Evolutionary conservation across 2,113 vertebrate species (phyloP).

Genomic region (rabbit (Oryctolagus cuniculus)): mOryCun1.1 NC_091447.1:13406501-13407000

Average conservation of each 20-base stretch:
- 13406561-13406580: constrained; percentile 77
- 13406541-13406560: constrained; percentile 72
- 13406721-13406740: constrained; percentile 74
- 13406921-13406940: constrained; percentile 51
- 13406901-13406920: constrained; percentile 58
- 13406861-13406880: constrained; percentile 16
- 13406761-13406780: constrained; percentile 72
- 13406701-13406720: constrained; percentile 66
- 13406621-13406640: constrained; percentile 47
- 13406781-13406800: constrained; percentile 79
- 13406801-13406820: constrained; percentile 68
- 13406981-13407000: constrained; percentile 15
- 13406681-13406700: constrained; percentile 77
- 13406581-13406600: constrained; percentile 62
- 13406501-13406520: constrained; percentile 56
- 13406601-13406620: neutral
- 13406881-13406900: constrained; percentile 64
- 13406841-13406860: constrained; percentile 40
- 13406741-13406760: constrained; percentile 78
- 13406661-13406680: constrained; percentile 65
- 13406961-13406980: constrained; percentile 41
- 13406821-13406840: constrained; percentile 61
- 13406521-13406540: constrained; percentile 70
- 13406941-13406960: constrained; percentile 23
- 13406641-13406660: constrained; percentile 65